Evolutionary conservation across 2,888 invertebrate genomes (phyloP), one percentile per base, ranked within the genome.

Genomic region (Agapostemon virescens): DNA sequence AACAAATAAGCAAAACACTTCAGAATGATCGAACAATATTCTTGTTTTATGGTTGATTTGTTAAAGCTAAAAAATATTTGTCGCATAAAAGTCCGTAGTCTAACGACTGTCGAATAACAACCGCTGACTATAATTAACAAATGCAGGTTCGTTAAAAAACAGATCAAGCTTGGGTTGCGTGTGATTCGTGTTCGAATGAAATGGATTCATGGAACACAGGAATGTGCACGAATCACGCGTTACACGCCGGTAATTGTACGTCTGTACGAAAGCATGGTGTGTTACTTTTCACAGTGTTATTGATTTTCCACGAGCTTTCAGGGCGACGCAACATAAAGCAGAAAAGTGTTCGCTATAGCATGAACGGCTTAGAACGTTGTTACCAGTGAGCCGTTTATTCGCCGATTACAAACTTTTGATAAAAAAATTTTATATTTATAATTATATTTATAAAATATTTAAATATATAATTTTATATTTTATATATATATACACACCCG

Each of bases 241-340:
- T 49, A 33, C 30, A 63, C 36, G 20, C 30, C 30, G 30, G 61
- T 30, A 33, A 61, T 33, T 33, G 33, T 30, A 63, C 38, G 67
- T 74, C 61, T 61, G n/a, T 63, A 61, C 11, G 49, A 26, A 69
- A 61, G 38, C 49, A 82, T 69, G 69, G 52, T 78, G 64, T 52
- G 81, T 78, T 79, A 86, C 86, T 89, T 89, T 88, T 88, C 86
- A 88, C 83, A 79, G 82, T 76, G 68, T 84, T 90, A 90, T 90
- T 89, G 89, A 90, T 90, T 90, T 89, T 88, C 71, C 67, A 66
- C 73, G 75, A 84, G 82, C 81, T 84, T 85, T 86, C 80, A 84
- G 78, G 74, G 72, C 78, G 66, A 72, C 69, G 58, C 66, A 64
- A 76, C 71, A 74, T 49, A 55, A 71, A 61, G 30, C 61, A 49